Evolutionary conservation across 2,113 vertebrate genomes (phyloP).

Genomic region (Atlantisia rogersi): DNA sequence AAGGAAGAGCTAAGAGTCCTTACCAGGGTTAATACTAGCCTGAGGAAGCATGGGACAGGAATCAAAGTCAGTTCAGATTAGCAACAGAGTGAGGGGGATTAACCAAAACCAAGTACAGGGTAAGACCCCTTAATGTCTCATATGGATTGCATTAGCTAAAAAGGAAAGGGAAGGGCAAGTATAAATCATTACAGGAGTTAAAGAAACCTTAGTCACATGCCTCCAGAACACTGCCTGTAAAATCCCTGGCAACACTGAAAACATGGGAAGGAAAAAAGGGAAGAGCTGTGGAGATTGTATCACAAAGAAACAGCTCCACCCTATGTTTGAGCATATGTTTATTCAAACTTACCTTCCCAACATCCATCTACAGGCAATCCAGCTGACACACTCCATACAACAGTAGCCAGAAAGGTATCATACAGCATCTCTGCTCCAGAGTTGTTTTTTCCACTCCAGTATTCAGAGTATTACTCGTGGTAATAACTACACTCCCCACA

Average conservation of each 20-base stretch:
- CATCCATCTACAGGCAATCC: background rate
- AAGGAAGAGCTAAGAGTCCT: background rate
- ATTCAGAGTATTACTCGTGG: background rate
- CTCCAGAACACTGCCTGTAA: background rate
- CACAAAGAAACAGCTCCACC: slow-evolving; percentile 41
- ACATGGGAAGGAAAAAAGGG: background rate
- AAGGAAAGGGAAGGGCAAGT: background rate
- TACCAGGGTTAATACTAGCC: background rate
- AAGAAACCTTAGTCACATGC: background rate
- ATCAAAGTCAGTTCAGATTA: background rate
- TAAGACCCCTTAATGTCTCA: background rate
- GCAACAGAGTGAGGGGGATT: background rate
- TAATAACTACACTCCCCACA: slow-evolving; percentile 27
- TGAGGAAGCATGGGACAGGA: background rate
- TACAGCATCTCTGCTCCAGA: background rate
- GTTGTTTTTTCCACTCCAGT: slow-evolving; percentile 19
- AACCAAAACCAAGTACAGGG: background rate
- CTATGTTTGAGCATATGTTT: background rate
- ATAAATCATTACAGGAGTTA: background rate
- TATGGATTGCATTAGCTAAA: background rate
- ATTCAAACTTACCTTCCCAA: background rate
- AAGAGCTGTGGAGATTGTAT: background rate
- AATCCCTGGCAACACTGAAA: background rate
- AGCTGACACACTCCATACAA: background rate
- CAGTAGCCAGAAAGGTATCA: background rate